phyloP scores from a whole-genome alignment of 2,888 invertebrate species.

The Cerastis leucographa region DNA sequence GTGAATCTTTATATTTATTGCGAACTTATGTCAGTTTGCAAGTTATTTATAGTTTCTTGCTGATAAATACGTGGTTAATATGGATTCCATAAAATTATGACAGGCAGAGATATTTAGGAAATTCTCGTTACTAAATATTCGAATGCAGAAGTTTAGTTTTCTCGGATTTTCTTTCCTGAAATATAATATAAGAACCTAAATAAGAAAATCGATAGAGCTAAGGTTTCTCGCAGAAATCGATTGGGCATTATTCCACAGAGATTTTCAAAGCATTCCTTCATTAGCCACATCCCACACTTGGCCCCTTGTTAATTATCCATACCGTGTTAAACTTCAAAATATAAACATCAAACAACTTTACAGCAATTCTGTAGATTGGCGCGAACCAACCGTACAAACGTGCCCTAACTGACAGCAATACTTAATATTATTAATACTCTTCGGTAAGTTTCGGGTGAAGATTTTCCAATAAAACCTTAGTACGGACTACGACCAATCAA shows the following conservation, averaged over 20 bases:
- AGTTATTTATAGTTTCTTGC: constrained; percentile 8
- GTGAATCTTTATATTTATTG: constrained; percentile 29
- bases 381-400: constrained; percentile 4
- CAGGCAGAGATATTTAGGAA: background rate
- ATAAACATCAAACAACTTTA: constrained; percentile 32
- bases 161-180: background rate
- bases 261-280: constrained; percentile 38
- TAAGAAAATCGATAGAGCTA: background rate
- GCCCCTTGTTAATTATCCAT: constrained; percentile 41
- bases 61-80: constrained; percentile 14
- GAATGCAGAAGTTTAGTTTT: background rate
- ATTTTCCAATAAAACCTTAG: background rate
- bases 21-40: constrained; percentile 8
- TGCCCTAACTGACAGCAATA: background rate
- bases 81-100: background rate
- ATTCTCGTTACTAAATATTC: background rate
- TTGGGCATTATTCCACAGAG: constrained; percentile 17
- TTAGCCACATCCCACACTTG: constrained; percentile 25
- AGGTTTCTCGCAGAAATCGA: constrained; percentile 8
- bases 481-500: too few relatives aligned
- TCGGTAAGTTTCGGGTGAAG: background rate
- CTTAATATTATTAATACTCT: background rate
- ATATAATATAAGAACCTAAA: background rate
- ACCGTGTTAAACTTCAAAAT: constrained; percentile 34
- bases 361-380: constrained; percentile 28